Evolutionary conservation across 2,888 invertebrate species (phyloP).

Genomic region (Epiperipatus broadwayi): DNA sequence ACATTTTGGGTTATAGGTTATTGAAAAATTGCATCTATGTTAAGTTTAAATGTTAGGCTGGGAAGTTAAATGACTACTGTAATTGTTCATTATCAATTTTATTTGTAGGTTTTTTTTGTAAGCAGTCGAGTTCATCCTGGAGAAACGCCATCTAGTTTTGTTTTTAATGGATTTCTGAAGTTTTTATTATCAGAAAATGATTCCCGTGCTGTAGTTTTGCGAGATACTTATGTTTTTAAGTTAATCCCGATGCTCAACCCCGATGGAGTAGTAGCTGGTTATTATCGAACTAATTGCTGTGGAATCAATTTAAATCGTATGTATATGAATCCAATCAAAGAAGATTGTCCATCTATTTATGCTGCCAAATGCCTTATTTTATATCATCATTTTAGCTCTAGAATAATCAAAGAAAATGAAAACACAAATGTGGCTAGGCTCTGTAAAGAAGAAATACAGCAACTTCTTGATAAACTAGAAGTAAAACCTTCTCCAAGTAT

Average conservation of each 20-base stretch:
- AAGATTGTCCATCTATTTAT: slow-evolving; percentile 60
- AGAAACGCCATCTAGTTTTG: slow-evolving; percentile 74
- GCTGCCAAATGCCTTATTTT: slow-evolving; percentile 50
- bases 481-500: slow-evolving; percentile 13
- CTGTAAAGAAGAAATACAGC: neutral
- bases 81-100: too few relatives aligned
- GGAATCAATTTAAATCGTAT: slow-evolving; percentile 74
- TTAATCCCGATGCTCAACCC: slow-evolving; percentile 76
- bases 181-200: slow-evolving; percentile 53
- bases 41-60: too few relatives aligned
- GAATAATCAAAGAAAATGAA: slow-evolving; percentile 1
- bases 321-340: slow-evolving; percentile 54
- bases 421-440: neutral
- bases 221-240: slow-evolving; percentile 41
- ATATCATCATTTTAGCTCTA: slow-evolving; percentile 28
- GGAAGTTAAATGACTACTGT: too few relatives aligned
- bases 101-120: slow-evolving; percentile 60
- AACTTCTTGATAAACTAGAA: neutral
- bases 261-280: slow-evolving; percentile 67
- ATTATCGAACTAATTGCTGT: slow-evolving; percentile 63
- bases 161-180: slow-evolving; percentile 68
- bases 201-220: slow-evolving; percentile 47
- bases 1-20: too few relatives aligned
- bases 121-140: slow-evolving; percentile 80
- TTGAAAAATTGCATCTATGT: too few relatives aligned